phyloP scores from a whole-genome alignment of 2,113 vertebrate genomes.

The Platysteira castanea region DNA sequence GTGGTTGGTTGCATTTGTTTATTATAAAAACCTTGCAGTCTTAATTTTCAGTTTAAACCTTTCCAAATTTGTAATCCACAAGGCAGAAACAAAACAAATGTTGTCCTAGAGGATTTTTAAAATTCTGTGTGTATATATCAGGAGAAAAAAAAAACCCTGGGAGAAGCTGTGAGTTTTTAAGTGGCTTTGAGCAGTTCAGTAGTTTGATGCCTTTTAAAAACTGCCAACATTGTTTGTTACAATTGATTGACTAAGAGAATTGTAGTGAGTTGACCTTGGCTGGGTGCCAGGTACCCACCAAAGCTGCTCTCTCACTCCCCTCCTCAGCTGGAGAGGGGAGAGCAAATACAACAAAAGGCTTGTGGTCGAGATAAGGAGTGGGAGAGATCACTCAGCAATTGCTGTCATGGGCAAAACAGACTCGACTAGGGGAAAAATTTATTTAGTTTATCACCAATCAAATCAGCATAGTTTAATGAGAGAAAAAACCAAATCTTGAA shows the following conservation, averaged over 20 bases:
- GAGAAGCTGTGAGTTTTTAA: not conserved
- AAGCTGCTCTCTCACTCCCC: not conserved
- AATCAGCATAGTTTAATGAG: not conserved
- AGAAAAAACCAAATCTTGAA: not conserved
- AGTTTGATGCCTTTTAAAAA: not conserved
- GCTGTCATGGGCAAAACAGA: not conserved
- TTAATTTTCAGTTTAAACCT: not conserved
- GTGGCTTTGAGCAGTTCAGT: not conserved
- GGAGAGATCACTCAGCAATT: not conserved
- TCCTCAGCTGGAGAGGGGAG: not conserved
- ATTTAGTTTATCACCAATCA: not conserved
- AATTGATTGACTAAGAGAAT: not conserved
- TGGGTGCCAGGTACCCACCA: not conserved
- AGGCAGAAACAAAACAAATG: not conserved
- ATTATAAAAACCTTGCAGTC: not conserved
- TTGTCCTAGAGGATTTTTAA: not conserved
- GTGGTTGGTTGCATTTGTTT: not conserved
- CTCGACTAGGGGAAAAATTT: not conserved
- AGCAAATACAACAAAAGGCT: not conserved
- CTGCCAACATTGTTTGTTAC: not conserved
- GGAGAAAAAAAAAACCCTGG: not conserved
- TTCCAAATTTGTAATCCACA: not conserved
- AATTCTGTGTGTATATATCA: not conserved
- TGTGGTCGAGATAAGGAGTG: fast-evolving
- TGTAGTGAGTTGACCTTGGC: not conserved